Percentiles rank a stretch among this genome's conserved stretches.
phyloP scores from a whole-genome alignment of 2,113 vertebrate genomes.

The Saccopteryx leptura region DNA sequence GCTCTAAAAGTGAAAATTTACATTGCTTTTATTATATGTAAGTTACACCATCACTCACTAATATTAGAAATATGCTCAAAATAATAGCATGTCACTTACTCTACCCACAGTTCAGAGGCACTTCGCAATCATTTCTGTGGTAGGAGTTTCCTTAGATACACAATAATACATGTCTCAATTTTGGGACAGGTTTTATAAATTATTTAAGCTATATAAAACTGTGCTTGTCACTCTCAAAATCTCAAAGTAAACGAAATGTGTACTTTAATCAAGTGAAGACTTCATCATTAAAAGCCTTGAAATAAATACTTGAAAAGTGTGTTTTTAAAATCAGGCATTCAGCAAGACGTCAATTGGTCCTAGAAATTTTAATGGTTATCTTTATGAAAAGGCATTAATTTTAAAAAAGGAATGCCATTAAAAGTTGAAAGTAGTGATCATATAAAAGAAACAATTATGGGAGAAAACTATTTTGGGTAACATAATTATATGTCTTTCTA shows the following conservation, averaged over 20 bases:
- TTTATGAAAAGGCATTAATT: conserved; percentile 65
- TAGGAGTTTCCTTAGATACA: not conserved
- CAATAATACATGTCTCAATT: conserved; percentile 22
- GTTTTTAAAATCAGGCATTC: conserved; percentile 64
- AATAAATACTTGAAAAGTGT: conserved; percentile 65
- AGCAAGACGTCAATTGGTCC: conserved; percentile 56
- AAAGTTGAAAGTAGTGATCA: conserved; percentile 60
- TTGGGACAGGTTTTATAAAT: conserved; percentile 63
- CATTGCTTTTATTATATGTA: conserved; percentile 15
- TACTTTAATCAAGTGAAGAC: conserved; percentile 56
- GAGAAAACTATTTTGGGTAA: conserved; percentile 66
- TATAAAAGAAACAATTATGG: conserved; percentile 67
- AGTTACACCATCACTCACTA: not conserved
- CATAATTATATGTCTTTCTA: conserved; percentile 51
- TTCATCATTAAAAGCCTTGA: conserved; percentile 52
- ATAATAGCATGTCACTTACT: conserved; percentile 1
- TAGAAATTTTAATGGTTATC: conserved; percentile 30
- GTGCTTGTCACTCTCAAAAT: conserved; percentile 60
- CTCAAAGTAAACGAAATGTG: conserved; percentile 46
- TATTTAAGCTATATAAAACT: conserved; percentile 63
- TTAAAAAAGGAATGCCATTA: conserved; percentile 60
- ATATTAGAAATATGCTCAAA: not conserved
- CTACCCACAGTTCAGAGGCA: not conserved
- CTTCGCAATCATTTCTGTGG: not conserved
- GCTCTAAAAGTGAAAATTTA: not conserved